Base-by-base conservation (phyloP, 2,888 invertebrate genomes). In the Napeogenes inachia region DNA sequence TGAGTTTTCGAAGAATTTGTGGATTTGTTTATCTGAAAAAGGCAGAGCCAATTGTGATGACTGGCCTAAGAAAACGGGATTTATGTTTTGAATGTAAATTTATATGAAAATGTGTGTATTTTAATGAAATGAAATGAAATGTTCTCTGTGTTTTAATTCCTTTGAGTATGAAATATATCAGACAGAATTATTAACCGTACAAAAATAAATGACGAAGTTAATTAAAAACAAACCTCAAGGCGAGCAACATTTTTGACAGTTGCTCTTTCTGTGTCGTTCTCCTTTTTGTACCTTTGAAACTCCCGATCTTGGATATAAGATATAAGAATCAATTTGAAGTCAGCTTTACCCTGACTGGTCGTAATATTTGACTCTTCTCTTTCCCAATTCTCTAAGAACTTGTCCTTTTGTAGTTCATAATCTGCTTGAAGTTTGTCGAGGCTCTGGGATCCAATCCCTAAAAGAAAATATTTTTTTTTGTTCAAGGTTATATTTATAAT, bases 1-100 rank as follows among this genome's bases (percentile, higher is more conserved):
- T 72, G 89, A 91, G 57, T 94, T 92, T 74, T 93, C 95, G 0
- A 92, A 92, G 65, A 92, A 93, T 70, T 81, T 95, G 30, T 78
- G 94, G 59, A 91, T 89, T 67, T 95, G 95, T 73, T 84, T 95
- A 71, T 92, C 93, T 0, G 94, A 95, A 66, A 94, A 93, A 73
- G 94, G 94, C n/a, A 90, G 92, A 75, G 90, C 93, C 3, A 94
- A 94, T 75, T 95, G 95, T 73, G 94, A 94, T 30, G 95, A 95
- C 73, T 95, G 95, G 95, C 92, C 35, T 21, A 56, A 60, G 13
- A 63, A 65, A 13, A 63, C 63, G 8, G 56, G 56, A 50, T 65
- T 65, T 56, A 38, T 67, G 32, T 65, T 64, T 13, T 50, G 30
- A 30, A 50, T 50, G 50, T 50, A 45, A 62, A 55, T 56, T 30